These are phyloP conservation scores for Tyria jacobaeae DNA, from an alignment of 2,888 invertebrate species.

Conservation along the genomic window DNA sequence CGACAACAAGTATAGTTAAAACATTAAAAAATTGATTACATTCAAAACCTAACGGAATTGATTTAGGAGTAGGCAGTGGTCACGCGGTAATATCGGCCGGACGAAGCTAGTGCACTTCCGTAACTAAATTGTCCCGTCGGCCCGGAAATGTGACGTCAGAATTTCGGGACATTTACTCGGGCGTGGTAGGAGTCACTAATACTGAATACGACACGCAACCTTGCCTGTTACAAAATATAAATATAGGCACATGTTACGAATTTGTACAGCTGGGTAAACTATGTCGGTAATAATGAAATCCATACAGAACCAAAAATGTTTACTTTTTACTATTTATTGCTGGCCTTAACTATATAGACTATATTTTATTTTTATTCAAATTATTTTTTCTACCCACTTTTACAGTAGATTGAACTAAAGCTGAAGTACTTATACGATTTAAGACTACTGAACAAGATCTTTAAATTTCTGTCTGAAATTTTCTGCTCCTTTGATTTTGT, in stretches of 20 bases:
- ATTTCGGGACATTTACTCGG: slow-evolving; percentile 52
- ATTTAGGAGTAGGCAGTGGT: slow-evolving; percentile 52
- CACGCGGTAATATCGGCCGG: slow-evolving; percentile 55
- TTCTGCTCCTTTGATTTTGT: slow-evolving; percentile 34
- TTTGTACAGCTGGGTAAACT: background rate
- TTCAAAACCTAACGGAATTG: slow-evolving; percentile 47
- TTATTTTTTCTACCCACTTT: too few species aligned
- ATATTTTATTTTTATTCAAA: slow-evolving; percentile 12
- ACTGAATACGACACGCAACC: slow-evolving; percentile 34
- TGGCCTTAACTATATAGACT: background rate
- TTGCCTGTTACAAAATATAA: slow-evolving; percentile 33
- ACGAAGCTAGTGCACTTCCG: slow-evolving; percentile 50
- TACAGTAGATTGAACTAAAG: slow-evolving; percentile 23
- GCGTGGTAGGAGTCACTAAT: slow-evolving; percentile 37
- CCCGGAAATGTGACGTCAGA: slow-evolving; percentile 57
- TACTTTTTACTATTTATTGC: background rate
- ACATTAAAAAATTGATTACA: slow-evolving; percentile 26
- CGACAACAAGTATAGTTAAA: background rate
- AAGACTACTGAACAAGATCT: slow-evolving; percentile 33
- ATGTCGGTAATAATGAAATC: background rate
- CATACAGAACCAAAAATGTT: background rate
- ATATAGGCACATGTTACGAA: slow-evolving; percentile 16
- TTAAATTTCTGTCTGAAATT: slow-evolving; percentile 34
- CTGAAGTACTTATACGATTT: slow-evolving; percentile 41
- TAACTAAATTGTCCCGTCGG: slow-evolving; percentile 67